Evolutionary conservation across 2,113 vertebrate genomes (phyloP), one percentile per base, ranked within the genome.

Genomic region (Oceanodroma tethys): DNA sequence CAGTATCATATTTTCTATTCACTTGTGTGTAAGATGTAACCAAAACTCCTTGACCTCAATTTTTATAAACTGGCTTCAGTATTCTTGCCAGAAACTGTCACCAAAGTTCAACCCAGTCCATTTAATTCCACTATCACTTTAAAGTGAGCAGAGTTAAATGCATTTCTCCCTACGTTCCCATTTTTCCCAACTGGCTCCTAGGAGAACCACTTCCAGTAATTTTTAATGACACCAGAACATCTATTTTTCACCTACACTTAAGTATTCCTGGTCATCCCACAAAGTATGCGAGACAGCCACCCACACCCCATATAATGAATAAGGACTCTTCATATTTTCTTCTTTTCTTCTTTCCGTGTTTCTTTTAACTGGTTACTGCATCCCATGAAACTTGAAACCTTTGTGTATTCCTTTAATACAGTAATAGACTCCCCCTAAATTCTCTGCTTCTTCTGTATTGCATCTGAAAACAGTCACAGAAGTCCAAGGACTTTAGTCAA

Each of bases 31-130:
- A 84, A 94, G 48, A 56, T 19, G 8, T 47, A 89, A 84, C 50
- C 58, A 93, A 96, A 90, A n/a, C 88, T 95, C 93, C 74, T n/a
- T 76, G 94, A 94, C 71, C 79, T 96, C 86, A 89, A 32, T 86
- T 95, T 97, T 97, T 94, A 96, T 80, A 88, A 94, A 88, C 65
- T 60, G 50, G 17, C 36, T 88, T 94, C 88, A 72, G 85, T 95
- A 81, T 83, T 81, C 65, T 74, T 84, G 73, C 81, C 86, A 97
- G 59, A 47, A 87, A 65, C 55, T 70, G 68, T 62, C 89, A 86
- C 48, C 87, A 45, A 56, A 92, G 43, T 95, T 94, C 81, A 91
- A 62, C 18, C 40, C 66, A 42, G 74, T 32, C 30, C 42, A 85
- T 82, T 97, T 93, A 94, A 91, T 89, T 68, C 45, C 53, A 80